Conservation (phyloP, 2,113 vertebrate genomes). For the Notiomystis cincta region DNA sequence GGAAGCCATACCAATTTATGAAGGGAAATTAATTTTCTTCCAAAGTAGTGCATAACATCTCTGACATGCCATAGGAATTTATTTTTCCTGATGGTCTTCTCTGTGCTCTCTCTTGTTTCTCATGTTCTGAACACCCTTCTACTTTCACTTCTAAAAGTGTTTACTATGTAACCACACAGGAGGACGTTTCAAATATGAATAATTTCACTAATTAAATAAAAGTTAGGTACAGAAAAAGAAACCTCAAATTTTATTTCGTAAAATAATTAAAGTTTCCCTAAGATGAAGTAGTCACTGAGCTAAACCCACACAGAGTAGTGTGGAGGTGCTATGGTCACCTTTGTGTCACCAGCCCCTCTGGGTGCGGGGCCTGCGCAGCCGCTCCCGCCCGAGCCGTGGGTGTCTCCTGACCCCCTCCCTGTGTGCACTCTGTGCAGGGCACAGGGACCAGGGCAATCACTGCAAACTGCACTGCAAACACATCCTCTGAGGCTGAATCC, state of each 20-base stretch:
- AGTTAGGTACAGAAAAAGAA: not conserved
- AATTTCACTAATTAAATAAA: not conserved
- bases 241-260: not conserved
- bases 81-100: not conserved
- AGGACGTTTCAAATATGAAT: not conserved
- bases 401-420: not conserved
- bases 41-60: not conserved
- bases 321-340: not conserved
- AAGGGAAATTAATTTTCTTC: not conserved
- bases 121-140: not conserved
- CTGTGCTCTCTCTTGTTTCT: not conserved
- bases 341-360: not conserved
- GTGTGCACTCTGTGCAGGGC: not conserved
- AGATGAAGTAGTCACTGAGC: not conserved
- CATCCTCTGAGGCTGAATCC: not conserved
- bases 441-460: not conserved
- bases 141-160: not conserved
- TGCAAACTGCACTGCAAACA: not conserved
- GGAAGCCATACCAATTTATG: not conserved
- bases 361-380: accelerated
- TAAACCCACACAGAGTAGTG: not conserved
- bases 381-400: accelerated
- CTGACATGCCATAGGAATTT: not conserved
- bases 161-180: not conserved
- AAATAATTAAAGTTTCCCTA: not conserved